A percentile compares a stretch with the other conserved stretches of the same genome.
Evolutionary conservation across 2,113 vertebrate genomes (phyloP).

Genomic region (Cryptotis parvus): DNA sequence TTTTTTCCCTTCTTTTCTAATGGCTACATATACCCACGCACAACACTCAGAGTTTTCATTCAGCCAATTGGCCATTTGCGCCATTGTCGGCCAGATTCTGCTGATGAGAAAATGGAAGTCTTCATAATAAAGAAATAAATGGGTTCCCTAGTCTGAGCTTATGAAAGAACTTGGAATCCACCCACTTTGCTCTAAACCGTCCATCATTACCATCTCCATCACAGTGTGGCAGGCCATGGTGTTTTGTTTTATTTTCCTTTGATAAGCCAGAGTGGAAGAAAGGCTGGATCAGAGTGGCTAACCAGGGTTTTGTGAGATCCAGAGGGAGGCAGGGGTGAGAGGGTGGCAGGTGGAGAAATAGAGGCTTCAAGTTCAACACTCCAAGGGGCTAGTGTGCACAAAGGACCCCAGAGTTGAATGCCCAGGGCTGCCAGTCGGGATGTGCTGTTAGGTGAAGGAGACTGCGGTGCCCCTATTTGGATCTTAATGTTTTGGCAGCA

Average conservation of each 20-base stretch:
- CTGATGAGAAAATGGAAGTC: conserved; percentile 43
- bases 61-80: conserved; percentile 45
- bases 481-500: conserved; percentile 65
- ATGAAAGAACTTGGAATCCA: conserved; percentile 58
- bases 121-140: conserved; percentile 52
- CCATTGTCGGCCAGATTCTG: conserved; percentile 31
- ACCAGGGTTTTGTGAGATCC: conserved; percentile 72
- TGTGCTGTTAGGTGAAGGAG: conserved; percentile 62
- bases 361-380: conserved; percentile 72
- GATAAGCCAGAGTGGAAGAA: conserved; percentile 66
- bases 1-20: not conserved
- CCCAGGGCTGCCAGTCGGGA: conserved; percentile 77
- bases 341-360: not conserved
- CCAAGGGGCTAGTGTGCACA: conserved; percentile 78
- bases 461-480: conserved; percentile 59
- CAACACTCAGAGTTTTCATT: conserved; percentile 49
- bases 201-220: conserved; percentile 65
- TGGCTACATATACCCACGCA: not conserved
- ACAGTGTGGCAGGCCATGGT: conserved; percentile 75
- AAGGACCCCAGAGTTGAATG: conserved; percentile 78
- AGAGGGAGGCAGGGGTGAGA: not conserved
- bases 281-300: conserved; percentile 57
- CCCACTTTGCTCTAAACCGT: conserved; percentile 12
- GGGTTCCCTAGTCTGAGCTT: conserved; percentile 60
- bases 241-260: conserved; percentile 79